Conservation (phyloP, 2,888 invertebrate species). For the Lutraria lutraria region DNA sequence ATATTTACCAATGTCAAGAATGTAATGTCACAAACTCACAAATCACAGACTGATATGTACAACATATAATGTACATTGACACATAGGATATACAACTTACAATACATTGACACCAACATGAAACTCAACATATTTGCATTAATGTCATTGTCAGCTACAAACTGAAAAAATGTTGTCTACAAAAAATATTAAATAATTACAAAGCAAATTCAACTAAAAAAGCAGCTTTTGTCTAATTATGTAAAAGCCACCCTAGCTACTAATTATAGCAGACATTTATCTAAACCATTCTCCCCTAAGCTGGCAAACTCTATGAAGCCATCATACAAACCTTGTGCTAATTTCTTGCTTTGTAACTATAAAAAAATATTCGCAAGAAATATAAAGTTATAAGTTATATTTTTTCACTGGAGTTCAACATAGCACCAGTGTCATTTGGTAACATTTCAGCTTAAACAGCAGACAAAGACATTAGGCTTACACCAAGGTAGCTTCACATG, state of each 20-base stretch:
- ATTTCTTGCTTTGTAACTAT: conserved; percentile 26
- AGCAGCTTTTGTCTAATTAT: neutral
- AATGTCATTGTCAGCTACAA: neutral
- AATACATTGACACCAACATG: too few relatives aligned
- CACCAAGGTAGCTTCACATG: too few relatives aligned
- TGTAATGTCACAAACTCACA: too few relatives aligned
- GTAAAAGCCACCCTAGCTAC: neutral
- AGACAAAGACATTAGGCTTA: too few relatives aligned
- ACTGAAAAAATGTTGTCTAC: neutral
- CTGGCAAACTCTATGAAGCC: conserved; percentile 12
- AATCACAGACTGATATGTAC: too few relatives aligned
- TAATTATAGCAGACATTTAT: neutral
- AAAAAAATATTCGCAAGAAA: conserved; percentile 17
- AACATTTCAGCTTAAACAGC: too few relatives aligned
- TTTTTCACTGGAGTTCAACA: too few relatives aligned
- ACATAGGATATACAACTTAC: too few relatives aligned
- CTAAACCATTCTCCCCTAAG: neutral
- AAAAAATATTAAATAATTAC: neutral
- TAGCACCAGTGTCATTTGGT: too few relatives aligned
- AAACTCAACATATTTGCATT: too few relatives aligned
- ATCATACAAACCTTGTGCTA: conserved; percentile 1
- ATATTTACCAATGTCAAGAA: too few relatives aligned
- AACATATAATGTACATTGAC: too few relatives aligned
- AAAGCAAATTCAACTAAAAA: conserved; percentile 2
- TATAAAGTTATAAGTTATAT: neutral